Evolutionary conservation across 1,140 invertebrate species (phyloP), one percentile per base, ranked within the genome.

Genomic region (Teleopsis dalmanni): DNA sequence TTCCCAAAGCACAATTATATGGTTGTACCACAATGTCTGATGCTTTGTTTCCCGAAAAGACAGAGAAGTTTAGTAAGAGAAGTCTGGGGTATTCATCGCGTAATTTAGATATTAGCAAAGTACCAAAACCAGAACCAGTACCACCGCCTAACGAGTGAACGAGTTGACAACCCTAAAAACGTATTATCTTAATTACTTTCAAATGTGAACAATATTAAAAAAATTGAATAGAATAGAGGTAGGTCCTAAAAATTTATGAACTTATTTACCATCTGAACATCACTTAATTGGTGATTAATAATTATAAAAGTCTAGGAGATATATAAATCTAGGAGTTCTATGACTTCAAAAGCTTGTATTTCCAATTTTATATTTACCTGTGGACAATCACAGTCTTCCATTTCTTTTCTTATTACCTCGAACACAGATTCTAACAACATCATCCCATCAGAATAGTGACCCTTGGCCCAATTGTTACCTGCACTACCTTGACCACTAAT

Each of bases 61-160:
- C 88, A 51, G 85, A 88, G 72, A 90, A 94, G 8, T 91, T 91
- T 74, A 83, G 89, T 88, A 94, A 93, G 57, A 94, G 93, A 56
- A 91, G 77, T 68, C 94, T 90, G n/a, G 91, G 87, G 57, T 84
- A 89, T 70, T 89, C 87, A 65, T 89, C 86, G 5, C 86, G 76
- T 55, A 90, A 88, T 71, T 88, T 89, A 34, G 79, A 93, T 59
- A 94, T 85, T 10, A 91, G 74, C 18, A 91, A 71, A 2, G 88
- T 91, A 13, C 88, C 88, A 82, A 92, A 85, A 16, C 90, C 90
- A 36, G 88, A 89, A 3, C 91, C 91, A 34, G 91, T 94, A 59
- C 79, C 88, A 67, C 81, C 91, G 1, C 85, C 85, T 5, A 92
- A 74, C 48, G 89, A 82, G 74, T 92, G 81, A 59, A 83, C 84